A percentile compares a stretch with the other conserved stretches of the same genome.
These are phyloP conservation scores for Asteroscopus sphinx DNA, from an alignment of 2,888 invertebrate species.

Conservation along the genomic window DNA sequence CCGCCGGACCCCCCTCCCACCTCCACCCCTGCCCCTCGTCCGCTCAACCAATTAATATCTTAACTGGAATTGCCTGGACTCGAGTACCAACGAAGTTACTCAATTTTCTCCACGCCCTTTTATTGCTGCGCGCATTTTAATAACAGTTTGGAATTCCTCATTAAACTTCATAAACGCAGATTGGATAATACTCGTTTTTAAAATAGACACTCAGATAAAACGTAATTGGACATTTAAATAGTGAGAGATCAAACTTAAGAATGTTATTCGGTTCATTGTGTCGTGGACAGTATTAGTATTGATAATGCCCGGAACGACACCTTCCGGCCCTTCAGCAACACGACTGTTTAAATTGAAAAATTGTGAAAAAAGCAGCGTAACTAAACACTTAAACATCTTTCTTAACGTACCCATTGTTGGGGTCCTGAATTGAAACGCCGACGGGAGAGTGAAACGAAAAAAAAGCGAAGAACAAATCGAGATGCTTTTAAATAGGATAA, in stretches of 20 bases:
- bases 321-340: slow-evolving; percentile 87
- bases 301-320: slow-evolving; percentile 86
- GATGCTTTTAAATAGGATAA: slow-evolving; percentile 89
- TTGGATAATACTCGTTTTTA: slow-evolving; percentile 58
- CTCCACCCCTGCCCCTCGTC: slow-evolving; percentile 55
- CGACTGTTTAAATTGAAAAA: slow-evolving; percentile 88
- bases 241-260: slow-evolving; percentile 62
- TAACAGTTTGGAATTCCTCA: slow-evolving; percentile 68
- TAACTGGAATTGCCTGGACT: slow-evolving; percentile 80
- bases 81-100: slow-evolving; percentile 68
- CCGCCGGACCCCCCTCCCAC: slow-evolving; percentile 54
- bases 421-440: slow-evolving; percentile 84
- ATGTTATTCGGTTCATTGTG: slow-evolving; percentile 67
- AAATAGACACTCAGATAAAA: slow-evolving; percentile 61
- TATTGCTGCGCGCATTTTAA: slow-evolving; percentile 76
- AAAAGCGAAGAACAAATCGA: slow-evolving; percentile 86
- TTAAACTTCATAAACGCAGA: slow-evolving; percentile 63
- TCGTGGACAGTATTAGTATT: slow-evolving; percentile 78
- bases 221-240: slow-evolving; percentile 56
- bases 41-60: slow-evolving; percentile 84
- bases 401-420: slow-evolving; percentile 87
- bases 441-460: slow-evolving; percentile 82
- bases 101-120: slow-evolving; percentile 72
- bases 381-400: slow-evolving; percentile 90
- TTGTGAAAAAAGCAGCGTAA: slow-evolving; percentile 88